Conservation (phyloP, 2,888 invertebrate genomes). For the Oasisia sp. region DNA sequence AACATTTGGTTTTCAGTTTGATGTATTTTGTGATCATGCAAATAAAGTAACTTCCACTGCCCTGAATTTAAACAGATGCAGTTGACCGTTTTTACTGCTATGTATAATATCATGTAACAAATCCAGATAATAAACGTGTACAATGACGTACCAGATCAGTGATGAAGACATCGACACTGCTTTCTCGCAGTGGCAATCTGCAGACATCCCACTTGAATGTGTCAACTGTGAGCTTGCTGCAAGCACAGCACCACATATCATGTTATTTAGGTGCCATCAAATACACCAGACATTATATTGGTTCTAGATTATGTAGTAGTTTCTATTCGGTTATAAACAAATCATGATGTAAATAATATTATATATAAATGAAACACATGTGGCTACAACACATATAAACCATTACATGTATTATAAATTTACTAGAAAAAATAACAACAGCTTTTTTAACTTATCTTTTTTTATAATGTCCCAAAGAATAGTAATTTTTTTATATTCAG, state of each 20-base stretch:
- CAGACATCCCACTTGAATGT: conserved; percentile 69
- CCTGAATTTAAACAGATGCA: too few relatives aligned
- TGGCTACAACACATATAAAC: background rate
- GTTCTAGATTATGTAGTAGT: background rate
- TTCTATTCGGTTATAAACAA: background rate
- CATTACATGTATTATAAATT: background rate
- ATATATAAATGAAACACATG: background rate
- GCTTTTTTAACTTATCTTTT: too few relatives aligned
- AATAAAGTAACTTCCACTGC: background rate
- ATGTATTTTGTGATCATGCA: background rate
- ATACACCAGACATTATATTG: background rate
- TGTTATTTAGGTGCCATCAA: background rate
- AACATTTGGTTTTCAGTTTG: too few relatives aligned
- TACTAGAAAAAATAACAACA: too few relatives aligned
- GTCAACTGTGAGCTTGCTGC: conserved; percentile 53
- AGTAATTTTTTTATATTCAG: too few relatives aligned
- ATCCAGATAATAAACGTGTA: background rate
- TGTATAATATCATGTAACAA: background rate
- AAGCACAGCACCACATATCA: conserved; percentile 32
- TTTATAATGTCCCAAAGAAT: too few relatives aligned
- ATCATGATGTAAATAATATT: background rate
- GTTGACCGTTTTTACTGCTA: background rate
- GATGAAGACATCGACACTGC: conserved; percentile 70
- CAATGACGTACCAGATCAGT: conserved; percentile 68
- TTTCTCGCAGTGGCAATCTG: conserved; percentile 68